Percentiles rank a stretch among this genome's conserved stretches.
phyloP scores from a whole-genome alignment of 1,140 invertebrate genomes.

The Tetramorium alpestre region DNA sequence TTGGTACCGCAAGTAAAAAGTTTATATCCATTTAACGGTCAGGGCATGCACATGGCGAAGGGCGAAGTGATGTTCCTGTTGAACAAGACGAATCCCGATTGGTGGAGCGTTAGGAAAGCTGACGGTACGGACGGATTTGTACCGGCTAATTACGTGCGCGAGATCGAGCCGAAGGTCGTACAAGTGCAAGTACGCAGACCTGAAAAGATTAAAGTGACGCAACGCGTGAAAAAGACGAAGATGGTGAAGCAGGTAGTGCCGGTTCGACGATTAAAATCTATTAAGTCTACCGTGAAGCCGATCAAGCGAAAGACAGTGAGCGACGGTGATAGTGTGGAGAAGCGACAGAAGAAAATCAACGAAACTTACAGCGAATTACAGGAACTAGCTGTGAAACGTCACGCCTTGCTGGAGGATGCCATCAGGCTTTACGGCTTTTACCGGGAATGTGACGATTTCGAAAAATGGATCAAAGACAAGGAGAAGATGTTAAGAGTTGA shows the following conservation, averaged over 20 bases:
- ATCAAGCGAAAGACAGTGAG: constrained; percentile 86
- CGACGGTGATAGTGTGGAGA: constrained; percentile 93
- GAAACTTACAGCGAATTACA: constrained; percentile 93
- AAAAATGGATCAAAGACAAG: constrained; percentile 98
- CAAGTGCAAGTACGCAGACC: constrained; percentile 93
- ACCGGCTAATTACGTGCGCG: constrained; percentile 98
- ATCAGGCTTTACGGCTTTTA: constrained; percentile 97
- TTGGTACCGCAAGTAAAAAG: constrained; percentile 95
- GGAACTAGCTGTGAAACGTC: constrained; percentile 92
- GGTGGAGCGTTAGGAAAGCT: constrained; percentile 98
- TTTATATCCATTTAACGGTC: constrained; percentile 96
- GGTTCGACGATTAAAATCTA: constrained; percentile 88
- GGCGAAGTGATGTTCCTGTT: constrained; percentile 96
- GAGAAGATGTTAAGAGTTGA: constrained; percentile 95
- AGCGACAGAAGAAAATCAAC: constrained; percentile 93
- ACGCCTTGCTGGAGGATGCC: constrained; percentile 95
- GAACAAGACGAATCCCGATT: constrained; percentile 98
- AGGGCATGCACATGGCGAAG: constrained; percentile 97
- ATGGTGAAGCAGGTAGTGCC: constrained; percentile 94
- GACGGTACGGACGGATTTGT: constrained; percentile 98
- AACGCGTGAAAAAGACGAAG: constrained; percentile 95
- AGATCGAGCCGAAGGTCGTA: constrained; percentile 95
- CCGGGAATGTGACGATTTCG: constrained; percentile 99
- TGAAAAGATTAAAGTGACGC: constrained; percentile 93
- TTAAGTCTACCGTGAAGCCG: constrained; percentile 85